Conservation (phyloP, 2,797 vertebrate genomes). For the Acanthornis magna region DNA sequence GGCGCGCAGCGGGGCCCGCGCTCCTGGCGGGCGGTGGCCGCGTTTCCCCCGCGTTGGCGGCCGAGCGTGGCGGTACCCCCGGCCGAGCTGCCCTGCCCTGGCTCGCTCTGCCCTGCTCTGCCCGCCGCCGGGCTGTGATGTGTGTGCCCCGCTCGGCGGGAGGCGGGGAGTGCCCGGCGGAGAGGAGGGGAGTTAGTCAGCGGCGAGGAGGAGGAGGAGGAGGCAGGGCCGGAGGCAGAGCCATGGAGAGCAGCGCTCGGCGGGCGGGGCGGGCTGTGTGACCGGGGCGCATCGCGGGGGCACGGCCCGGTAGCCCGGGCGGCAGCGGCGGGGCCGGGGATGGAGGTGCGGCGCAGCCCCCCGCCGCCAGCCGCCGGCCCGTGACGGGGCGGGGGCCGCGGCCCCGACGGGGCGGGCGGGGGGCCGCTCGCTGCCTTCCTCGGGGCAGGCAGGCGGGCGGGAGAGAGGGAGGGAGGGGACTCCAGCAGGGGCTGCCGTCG, state of each 20-base stretch:
- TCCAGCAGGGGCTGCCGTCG: conserved; percentile 4
- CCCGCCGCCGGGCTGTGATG: neutral
- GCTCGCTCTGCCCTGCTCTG: neutral
- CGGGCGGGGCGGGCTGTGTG: neutral
- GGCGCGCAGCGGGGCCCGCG: neutral
- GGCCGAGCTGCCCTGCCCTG: neutral
- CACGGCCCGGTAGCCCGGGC: conserved; percentile 13
- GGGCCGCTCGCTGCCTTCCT: neutral
- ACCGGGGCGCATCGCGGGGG: conserved; percentile 20
- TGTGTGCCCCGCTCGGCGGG: neutral
- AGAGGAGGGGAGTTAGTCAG: conserved; percentile 36
- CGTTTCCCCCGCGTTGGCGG: accelerated
- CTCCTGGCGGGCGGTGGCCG: too few species aligned
- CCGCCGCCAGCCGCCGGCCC: neutral
- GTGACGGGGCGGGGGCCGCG: neutral
- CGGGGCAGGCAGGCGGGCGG: neutral
- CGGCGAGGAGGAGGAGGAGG: neutral
- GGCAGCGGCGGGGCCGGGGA: neutral
- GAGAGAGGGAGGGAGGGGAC: conserved; percentile 26
- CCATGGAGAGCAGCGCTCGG: conserved; percentile 18
- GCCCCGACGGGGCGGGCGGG: neutral
- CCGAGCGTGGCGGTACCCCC: neutral
- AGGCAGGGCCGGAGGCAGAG: conserved; percentile 30
- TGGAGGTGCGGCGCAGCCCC: neutral
- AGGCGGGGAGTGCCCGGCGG: neutral